Conservation (phyloP, 2,888 invertebrate species). For the Apantesis nais region DNA sequence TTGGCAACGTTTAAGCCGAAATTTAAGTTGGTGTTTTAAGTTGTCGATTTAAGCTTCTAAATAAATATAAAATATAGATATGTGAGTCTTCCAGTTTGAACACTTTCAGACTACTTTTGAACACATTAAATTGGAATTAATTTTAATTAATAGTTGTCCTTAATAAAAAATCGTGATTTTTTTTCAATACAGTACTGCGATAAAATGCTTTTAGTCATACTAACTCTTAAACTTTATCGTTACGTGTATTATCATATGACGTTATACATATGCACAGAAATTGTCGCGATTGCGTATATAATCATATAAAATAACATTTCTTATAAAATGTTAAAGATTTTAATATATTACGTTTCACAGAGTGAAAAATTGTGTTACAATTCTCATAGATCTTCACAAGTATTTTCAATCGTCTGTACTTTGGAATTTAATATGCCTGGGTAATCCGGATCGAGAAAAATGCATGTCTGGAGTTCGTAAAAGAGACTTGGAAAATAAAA, state of each 20-base stretch:
- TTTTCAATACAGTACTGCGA: too few species aligned
- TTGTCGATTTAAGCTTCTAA: background rate
- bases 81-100: background rate
- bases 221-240: too few species aligned
- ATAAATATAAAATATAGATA: background rate
- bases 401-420: conserved; percentile 38
- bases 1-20: conserved; percentile 29
- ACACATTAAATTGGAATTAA: background rate
- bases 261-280: too few species aligned
- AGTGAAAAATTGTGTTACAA: conserved; percentile 9
- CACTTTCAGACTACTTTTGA: too few species aligned
- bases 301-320: too few species aligned
- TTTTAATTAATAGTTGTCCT: too few species aligned
- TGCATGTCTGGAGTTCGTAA: conserved; percentile 18
- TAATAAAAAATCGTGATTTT: too few species aligned
- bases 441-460: conserved; percentile 37
- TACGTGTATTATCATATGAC: too few species aligned
- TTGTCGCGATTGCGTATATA: too few species aligned
- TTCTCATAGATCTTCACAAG: conserved; percentile 27
- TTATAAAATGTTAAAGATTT: background rate
- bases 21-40: background rate
- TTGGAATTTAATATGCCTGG: conserved; percentile 47
- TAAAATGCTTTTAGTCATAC: too few species aligned
- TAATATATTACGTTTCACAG: background rate
- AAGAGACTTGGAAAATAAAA: conserved; percentile 18